Percentiles rank a stretch among this genome's conserved stretches.
Conservation (phyloP, 2,888 invertebrate genomes). For the Ecdyonurus torrentis region DNA sequence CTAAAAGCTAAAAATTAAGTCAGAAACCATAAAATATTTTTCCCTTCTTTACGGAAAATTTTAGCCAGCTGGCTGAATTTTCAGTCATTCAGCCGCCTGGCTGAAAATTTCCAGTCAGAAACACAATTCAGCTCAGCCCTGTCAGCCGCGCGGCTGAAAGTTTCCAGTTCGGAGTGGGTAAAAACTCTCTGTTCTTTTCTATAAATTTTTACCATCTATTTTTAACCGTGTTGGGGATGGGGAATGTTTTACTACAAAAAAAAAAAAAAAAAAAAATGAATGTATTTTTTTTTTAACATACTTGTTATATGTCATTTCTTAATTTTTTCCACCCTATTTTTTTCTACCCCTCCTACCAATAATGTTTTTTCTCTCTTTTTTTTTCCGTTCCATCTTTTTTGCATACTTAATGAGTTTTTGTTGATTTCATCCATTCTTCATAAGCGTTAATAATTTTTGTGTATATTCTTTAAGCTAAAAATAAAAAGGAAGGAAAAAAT, state of each 20-base stretch:
- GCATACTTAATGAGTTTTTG: background rate
- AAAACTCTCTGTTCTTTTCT: too few species aligned
- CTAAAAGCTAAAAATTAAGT: too few species aligned
- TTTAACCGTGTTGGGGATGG: background rate
- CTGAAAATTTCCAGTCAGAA: too few species aligned
- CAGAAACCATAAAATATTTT: too few species aligned
- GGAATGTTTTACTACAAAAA: background rate
- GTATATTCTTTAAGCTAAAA: background rate
- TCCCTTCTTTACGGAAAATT: too few species aligned
- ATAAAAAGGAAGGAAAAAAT: background rate
- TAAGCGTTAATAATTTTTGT: background rate
- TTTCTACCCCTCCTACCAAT: background rate
- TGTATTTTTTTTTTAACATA: background rate
- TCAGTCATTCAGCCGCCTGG: too few species aligned
- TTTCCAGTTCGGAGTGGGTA: too few species aligned
- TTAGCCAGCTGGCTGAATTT: too few species aligned
- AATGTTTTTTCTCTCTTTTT: background rate
- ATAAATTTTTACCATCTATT: too few species aligned
- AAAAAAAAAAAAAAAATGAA: too few species aligned
- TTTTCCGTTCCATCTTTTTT: background rate
- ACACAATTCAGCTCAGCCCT: too few species aligned
- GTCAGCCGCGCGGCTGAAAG: too few species aligned
- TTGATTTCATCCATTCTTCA: background rate
- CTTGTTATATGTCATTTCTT: slow-evolving; percentile 2
- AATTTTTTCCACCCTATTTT: slow-evolving; percentile 2